phyloP scores from a whole-genome alignment of 2,888 invertebrate species.

The Lasioglossum oenotherae region DNA sequence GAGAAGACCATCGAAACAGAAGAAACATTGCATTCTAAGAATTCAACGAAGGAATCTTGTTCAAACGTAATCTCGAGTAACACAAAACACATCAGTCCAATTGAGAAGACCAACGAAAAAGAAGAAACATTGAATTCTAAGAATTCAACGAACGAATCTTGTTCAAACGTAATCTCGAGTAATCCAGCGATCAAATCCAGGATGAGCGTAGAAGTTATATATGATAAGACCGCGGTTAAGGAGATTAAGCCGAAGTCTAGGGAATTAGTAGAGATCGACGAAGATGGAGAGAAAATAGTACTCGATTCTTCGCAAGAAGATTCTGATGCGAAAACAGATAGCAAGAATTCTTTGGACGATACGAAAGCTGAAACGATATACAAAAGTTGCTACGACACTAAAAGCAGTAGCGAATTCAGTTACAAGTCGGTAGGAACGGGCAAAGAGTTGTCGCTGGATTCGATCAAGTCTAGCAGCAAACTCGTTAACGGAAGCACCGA shows the following conservation, averaged over 20 bases:
- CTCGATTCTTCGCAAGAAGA: constrained; percentile 75
- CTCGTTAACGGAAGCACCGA: constrained; percentile 74
- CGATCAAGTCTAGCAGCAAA: constrained; percentile 45
- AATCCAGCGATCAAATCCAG: constrained; percentile 64
- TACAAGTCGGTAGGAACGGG: constrained; percentile 61
- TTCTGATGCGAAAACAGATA: constrained; percentile 35
- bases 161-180: constrained; percentile 13
- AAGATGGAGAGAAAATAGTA: constrained; percentile 77
- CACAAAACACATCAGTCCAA: background rate
- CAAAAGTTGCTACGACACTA: constrained; percentile 63
- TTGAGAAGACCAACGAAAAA: background rate
- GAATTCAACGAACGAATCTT: constrained; percentile 25
- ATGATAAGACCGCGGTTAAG: constrained; percentile 66
- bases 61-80: constrained; percentile 15
- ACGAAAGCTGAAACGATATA: constrained; percentile 61
- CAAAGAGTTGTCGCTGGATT: constrained; percentile 63
- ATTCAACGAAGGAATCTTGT: constrained; percentile 25
- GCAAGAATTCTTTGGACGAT: constrained; percentile 46
- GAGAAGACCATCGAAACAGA: constrained; percentile 6
- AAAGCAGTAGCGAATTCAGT: constrained; percentile 67
- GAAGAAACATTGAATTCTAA: constrained; percentile 23
- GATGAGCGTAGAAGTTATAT: constrained; percentile 79
- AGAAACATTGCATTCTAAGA: constrained; percentile 17
- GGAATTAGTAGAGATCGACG: constrained; percentile 79
- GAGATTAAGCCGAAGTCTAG: constrained; percentile 63